A percentile compares a stretch with the other conserved stretches of the same genome.
Conservation (phyloP, 2,888 invertebrate genomes). For the Xestia ashworthii region DNA sequence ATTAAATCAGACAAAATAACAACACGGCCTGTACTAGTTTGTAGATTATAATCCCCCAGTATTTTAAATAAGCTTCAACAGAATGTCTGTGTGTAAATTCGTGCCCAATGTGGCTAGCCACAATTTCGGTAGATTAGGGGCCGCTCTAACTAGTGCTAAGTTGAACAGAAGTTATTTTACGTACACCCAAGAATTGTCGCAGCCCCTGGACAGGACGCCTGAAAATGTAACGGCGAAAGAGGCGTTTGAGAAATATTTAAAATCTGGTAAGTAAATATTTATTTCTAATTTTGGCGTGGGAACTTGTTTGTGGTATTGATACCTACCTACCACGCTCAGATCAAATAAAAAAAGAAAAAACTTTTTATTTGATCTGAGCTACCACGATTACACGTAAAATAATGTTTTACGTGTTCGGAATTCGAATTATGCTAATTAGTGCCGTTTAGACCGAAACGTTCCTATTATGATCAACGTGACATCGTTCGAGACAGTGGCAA, state of each 20-base stretch:
- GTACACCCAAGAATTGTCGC: constrained; percentile 95
- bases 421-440: constrained; percentile 12
- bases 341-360: no score
- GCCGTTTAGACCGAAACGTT: constrained; percentile 8
- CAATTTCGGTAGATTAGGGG: constrained; percentile 80
- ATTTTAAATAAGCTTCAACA: constrained; percentile 17
- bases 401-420: constrained; percentile 3
- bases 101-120: constrained; percentile 79
- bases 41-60: constrained; percentile 13
- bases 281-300: not conserved
- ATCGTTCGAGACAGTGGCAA: not conserved
- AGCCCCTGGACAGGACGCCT: constrained; percentile 94
- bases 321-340: fast-evolving
- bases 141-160: constrained; percentile 78
- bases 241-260: constrained; percentile 93
- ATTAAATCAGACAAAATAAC: constrained; percentile 20
- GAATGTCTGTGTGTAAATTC: constrained; percentile 85
- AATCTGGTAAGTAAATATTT: constrained; percentile 93
- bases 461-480: not conserved
- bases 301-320: not conserved
- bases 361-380: no score
- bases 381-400: not conserved
- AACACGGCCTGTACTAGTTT: constrained; percentile 14
- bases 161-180: constrained; percentile 92
- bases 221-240: constrained; percentile 94